Percentiles rank a stretch among this genome's conserved stretches.
phyloP scores from a whole-genome alignment of 2,113 vertebrate species.

The Ibidorhyncha struthersii region DNA sequence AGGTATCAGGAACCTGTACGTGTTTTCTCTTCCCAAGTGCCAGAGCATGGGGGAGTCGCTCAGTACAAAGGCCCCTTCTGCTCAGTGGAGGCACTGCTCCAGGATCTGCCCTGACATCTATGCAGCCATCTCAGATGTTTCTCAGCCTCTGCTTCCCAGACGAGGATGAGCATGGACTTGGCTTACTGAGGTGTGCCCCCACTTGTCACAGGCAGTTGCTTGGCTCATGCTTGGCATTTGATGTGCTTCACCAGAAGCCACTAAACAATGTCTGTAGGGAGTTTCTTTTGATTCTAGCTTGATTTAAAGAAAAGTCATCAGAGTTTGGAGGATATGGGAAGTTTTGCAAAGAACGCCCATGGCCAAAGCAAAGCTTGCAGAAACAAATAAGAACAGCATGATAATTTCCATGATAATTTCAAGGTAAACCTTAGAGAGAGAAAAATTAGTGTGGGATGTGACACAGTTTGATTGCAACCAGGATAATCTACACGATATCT shows the following conservation, averaged over 20 bases:
- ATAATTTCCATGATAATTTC: neutral
- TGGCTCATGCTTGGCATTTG: neutral
- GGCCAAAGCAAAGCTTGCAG: neutral
- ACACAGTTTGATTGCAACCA: neutral
- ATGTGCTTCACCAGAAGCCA: neutral
- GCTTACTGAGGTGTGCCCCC: neutral
- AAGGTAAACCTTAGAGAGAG: neutral
- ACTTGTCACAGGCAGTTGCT: neutral
- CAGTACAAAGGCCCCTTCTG: neutral
- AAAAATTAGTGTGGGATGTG: neutral
- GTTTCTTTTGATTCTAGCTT: neutral
- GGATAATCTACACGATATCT: neutral
- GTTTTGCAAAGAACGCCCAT: neutral
- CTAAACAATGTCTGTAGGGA: neutral
- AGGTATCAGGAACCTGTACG: neutral
- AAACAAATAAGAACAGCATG: neutral
- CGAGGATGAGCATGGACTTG: fast-evolving
- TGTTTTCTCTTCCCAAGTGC: neutral
- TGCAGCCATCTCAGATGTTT: neutral
- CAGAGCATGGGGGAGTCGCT: fast-evolving
- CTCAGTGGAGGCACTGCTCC: neutral
- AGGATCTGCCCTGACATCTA: neutral
- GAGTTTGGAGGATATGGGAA: neutral
- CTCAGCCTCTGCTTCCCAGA: neutral
- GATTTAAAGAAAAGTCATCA: neutral